These are phyloP conservation scores for Volucella bombylans DNA, from an alignment of 2,888 invertebrate species.

Conservation along the genomic window DNA sequence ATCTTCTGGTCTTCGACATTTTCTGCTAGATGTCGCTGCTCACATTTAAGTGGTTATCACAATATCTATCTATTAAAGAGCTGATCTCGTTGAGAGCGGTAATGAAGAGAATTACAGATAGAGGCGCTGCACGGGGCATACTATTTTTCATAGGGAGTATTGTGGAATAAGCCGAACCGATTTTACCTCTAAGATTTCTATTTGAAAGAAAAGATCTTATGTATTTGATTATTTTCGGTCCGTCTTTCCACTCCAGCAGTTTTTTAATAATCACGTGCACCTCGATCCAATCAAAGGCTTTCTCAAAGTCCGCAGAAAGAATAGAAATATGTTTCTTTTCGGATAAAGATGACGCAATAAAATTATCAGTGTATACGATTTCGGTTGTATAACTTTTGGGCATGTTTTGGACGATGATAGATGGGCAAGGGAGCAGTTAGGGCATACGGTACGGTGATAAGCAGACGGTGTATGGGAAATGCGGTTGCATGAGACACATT, in stretches of 20 bases:
- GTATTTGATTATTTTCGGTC: conserved; percentile 42
- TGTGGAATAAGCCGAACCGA: conserved; percentile 25
- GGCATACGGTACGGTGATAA: too few relatives aligned
- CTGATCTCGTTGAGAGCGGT: conserved; percentile 56
- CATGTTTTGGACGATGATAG: too few relatives aligned
- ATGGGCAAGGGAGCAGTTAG: too few relatives aligned
- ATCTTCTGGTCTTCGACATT: too few relatives aligned
- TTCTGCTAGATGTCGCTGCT: too few relatives aligned
- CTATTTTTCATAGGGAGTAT: conserved; percentile 6
- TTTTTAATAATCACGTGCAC: conserved; percentile 17
- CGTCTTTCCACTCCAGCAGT: conserved; percentile 24
- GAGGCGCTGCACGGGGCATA: conserved; percentile 42
- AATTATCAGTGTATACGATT: too few relatives aligned
- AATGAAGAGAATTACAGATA: conserved; percentile 57
- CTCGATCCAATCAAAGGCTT: conserved; percentile 14
- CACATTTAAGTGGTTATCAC: too few relatives aligned
- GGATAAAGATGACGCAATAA: neutral
- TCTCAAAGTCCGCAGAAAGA: conserved; percentile 23
- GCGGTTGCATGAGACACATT: too few relatives aligned
- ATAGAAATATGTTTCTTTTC: conserved; percentile 4
- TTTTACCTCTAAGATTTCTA: conserved; percentile 39
- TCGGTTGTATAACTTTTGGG: too few relatives aligned
- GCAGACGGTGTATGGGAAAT: too few relatives aligned
- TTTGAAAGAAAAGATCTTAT: conserved; percentile 41
- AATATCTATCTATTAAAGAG: conserved; percentile 32